A percentile compares a stretch with the other conserved stretches of the same genome.
phyloP scores from a whole-genome alignment of 2,888 invertebrate species.

The Tipula vernalis region DNA sequence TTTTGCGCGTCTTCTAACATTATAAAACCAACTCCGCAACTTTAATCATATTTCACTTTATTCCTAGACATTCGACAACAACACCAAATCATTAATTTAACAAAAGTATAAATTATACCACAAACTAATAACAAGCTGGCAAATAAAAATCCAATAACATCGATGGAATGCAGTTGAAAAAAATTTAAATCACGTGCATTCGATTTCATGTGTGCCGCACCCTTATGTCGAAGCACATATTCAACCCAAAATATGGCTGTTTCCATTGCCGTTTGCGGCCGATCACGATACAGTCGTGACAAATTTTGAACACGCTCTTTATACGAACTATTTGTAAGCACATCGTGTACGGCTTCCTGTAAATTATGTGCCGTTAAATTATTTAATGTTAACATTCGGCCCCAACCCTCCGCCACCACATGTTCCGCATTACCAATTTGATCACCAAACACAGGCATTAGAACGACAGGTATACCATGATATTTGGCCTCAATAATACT shows the following conservation, averaged over 20 bases:
- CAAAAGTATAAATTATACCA: neutral
- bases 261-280: neutral
- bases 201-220: neutral
- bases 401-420: neutral
- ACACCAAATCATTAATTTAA: neutral
- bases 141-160: neutral
- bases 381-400: neutral
- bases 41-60: neutral
- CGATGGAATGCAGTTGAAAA: neutral
- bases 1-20: neutral
- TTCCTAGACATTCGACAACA: neutral
- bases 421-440: neutral
- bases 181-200: neutral
- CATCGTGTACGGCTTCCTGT: neutral
- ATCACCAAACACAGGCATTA: neutral
- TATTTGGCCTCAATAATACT: neutral
- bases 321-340: neutral
- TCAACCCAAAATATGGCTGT: neutral
- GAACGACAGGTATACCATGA: neutral
- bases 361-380: neutral
- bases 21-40: too few relatives aligned
- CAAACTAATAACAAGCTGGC: neutral
- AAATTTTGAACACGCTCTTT: neutral
- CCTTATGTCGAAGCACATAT: neutral
- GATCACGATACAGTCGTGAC: neutral